Conservation (phyloP, 2,888 invertebrate genomes). For the Andrena dorsata region DNA sequence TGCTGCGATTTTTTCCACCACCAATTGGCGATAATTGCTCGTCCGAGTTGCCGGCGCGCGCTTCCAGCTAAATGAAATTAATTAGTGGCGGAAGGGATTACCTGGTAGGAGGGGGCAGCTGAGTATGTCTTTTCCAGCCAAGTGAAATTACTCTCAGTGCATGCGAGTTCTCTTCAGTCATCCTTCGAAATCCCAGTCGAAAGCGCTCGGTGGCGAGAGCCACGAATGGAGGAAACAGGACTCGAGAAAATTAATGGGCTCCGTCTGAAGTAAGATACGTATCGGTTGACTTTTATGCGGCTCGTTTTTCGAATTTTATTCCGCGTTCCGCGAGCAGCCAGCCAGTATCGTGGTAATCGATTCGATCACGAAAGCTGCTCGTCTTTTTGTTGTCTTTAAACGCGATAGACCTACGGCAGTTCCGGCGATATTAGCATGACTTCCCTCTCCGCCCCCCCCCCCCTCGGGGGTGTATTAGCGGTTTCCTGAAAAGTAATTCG, state of each 20-base stretch:
- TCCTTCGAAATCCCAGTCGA: not conserved
- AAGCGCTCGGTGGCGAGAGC: not conserved
- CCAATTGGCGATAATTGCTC: constrained; percentile 40
- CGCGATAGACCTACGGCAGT: constrained; percentile 37
- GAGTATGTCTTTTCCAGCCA: not conserved
- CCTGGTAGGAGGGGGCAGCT: not conserved
- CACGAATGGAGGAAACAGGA: not conserved
- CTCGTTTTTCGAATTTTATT: constrained; percentile 69
- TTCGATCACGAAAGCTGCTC: constrained; percentile 71
- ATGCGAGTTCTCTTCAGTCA: not conserved
- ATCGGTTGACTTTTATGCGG: constrained; percentile 63
- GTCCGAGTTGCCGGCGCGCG: constrained; percentile 8
- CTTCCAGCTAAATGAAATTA: constrained; percentile 20
- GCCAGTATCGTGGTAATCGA: constrained; percentile 70
- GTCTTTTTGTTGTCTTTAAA: constrained; percentile 71
- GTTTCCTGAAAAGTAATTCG: constrained; percentile 41
- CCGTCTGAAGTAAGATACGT: constrained; percentile 40
- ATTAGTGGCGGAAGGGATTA: constrained; percentile 18
- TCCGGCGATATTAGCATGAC: constrained; percentile 44
- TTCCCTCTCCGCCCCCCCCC: constrained; percentile 38
- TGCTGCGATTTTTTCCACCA: constrained; percentile 33
- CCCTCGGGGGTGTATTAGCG: constrained; percentile 36
- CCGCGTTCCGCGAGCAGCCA: constrained; percentile 56
- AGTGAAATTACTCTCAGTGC: not conserved
- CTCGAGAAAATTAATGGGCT: constrained; percentile 20